Evolutionary conservation across 2,888 invertebrate genomes (phyloP).

Genomic region (Cheilosia grossa): DNA sequence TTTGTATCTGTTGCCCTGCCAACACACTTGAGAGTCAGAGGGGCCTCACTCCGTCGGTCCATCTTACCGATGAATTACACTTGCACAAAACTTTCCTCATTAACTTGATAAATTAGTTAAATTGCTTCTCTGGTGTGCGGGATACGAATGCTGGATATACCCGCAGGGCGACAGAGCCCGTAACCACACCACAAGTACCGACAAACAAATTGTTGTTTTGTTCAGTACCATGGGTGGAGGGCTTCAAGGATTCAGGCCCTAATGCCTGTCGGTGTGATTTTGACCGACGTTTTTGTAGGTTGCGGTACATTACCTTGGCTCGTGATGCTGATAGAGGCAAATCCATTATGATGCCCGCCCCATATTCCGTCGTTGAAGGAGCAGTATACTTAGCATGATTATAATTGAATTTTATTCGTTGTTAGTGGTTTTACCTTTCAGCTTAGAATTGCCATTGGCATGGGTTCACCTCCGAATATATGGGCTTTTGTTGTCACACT

Average conservation of each 20-base stretch:
- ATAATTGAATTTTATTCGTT: conserved; percentile 69
- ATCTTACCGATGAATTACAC: conserved; percentile 63
- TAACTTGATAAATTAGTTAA: conserved; percentile 74
- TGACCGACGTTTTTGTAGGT: conserved; percentile 61
- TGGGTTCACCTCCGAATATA: neutral
- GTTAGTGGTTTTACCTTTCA: conserved; percentile 26
- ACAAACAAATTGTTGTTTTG: conserved; percentile 67
- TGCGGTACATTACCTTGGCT: conserved; percentile 62
- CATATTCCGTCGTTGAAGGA: conserved; percentile 21
- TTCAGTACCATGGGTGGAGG: conserved; percentile 35
- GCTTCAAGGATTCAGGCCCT: conserved; percentile 51
- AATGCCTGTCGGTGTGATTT: conserved; percentile 66
- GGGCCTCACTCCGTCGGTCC: conserved; percentile 3
- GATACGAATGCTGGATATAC: conserved; percentile 13
- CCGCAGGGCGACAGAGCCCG: conserved; percentile 39
- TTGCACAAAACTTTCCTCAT: conserved; percentile 72
- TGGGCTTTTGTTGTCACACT: neutral
- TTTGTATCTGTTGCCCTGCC: conserved; percentile 7
- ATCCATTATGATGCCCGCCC: conserved; percentile 50
- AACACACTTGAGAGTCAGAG: conserved; percentile 1
- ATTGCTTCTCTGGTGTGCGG: conserved; percentile 53
- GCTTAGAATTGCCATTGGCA: conserved; percentile 1
- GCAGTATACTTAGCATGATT: conserved; percentile 41
- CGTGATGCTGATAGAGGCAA: conserved; percentile 50
- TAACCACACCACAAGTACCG: conserved; percentile 53